Base-by-base conservation (phyloP, 2,888 invertebrate species). In the Erebia epiphron region DNA sequence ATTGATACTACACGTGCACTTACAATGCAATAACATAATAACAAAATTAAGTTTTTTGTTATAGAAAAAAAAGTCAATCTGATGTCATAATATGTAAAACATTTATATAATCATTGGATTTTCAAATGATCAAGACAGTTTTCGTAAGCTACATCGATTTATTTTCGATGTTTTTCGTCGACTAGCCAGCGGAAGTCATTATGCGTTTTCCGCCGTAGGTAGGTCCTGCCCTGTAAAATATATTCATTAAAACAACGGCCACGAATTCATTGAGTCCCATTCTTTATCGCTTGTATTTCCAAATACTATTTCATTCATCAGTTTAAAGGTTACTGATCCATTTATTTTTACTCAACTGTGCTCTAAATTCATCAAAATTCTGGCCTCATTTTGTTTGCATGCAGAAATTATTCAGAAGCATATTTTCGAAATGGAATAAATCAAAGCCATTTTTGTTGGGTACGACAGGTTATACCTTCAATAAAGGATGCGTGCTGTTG, bases 221-320 rank as follows among this genome's bases (percentile, higher is more conserved):
- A 83, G 86, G 86, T 89, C 86, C 83, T 86, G 86, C 82, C 84
- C 86, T 88, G 88, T 90, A 86, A 89, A 90, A 90, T 88, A 78
- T 90, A 90, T 90, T 90, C 88, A 92, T 91, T 89, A 85, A 92
- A 89, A 86, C 91, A 86, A 80, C 84, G 85, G 89, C 83, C 83
- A 83, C 79, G 77, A 79, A 80, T 80, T 84, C 80, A 83, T 79
- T 82, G 74, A 72, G 79, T 75, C 74, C 77, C 75, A 67, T 79
- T 84, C 82, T 83, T 85, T 81, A 81, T 80, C 77, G 73, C 60
- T 72, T 68, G 56, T 68, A 73, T 68, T 74, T 74, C 61, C 72
- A 67, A 60, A 72, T 58, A 67, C 62, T 66, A 73, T 67, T 71
- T 68, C 43, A 41, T 43, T 66, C 69, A 46, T 49, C 7, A 35